A percentile compares a stretch with the other conserved stretches of the same genome.
Conservation (phyloP, 2,797 vertebrate genomes). For the Chromis chromis region DNA sequence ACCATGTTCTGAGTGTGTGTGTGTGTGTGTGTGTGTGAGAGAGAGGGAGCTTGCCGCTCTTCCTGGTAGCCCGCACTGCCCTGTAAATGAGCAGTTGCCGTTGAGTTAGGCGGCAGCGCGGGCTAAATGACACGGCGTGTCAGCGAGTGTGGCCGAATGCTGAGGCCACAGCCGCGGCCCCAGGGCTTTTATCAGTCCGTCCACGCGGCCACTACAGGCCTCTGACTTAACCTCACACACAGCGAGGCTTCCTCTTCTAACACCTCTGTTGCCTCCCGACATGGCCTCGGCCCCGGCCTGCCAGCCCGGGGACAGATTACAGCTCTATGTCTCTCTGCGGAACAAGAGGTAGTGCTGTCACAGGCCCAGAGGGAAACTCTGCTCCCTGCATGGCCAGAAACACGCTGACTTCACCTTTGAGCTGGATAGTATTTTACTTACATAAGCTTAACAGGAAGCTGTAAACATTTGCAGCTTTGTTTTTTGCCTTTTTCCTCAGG, state of each 20-base stretch:
- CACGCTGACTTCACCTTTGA: not conserved
- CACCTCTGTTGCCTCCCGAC: constrained; percentile 79
- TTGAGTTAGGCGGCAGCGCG: constrained; percentile 82
- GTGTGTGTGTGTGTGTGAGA: constrained; percentile 49
- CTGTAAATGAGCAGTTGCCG: constrained; percentile 86
- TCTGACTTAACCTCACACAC: constrained; percentile 81
- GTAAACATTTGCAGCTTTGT: constrained; percentile 18
- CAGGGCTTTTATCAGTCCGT: constrained; percentile 85
- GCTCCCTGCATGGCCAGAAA: constrained; percentile 18
- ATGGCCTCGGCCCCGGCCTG: constrained; percentile 67
- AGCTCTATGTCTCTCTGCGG: constrained; percentile 52
- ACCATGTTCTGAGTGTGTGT: constrained; percentile 63
- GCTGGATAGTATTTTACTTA: not conserved
- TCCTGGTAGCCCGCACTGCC: constrained; percentile 84
- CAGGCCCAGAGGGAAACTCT: constrained; percentile 29
- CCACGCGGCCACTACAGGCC: constrained; percentile 78
- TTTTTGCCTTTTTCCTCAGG: constrained; percentile 15
- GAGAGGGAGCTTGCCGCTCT: constrained; percentile 68
- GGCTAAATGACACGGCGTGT: constrained; percentile 85
- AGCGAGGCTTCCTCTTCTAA: constrained; percentile 81
- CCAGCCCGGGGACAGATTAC: constrained; percentile 73
- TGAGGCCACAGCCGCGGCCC: constrained; percentile 83
- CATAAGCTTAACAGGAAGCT: not conserved
- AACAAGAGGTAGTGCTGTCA: constrained; percentile 36
- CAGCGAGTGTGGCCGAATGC: constrained; percentile 83